phyloP scores from a whole-genome alignment of 2,888 invertebrate genomes.

The Aricia artaxerxes region DNA sequence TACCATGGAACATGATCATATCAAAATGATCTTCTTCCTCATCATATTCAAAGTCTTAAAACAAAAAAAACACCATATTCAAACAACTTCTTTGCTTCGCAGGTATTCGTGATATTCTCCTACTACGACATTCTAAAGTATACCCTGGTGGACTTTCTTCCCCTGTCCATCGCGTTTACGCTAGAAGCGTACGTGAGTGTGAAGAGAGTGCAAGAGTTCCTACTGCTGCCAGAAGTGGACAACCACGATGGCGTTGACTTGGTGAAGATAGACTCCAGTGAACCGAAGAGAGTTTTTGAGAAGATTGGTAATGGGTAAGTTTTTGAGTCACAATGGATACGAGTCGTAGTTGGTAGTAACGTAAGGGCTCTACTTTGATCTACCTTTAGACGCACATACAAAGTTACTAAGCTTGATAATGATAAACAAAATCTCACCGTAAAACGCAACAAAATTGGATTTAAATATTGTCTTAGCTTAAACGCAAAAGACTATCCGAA shows the following conservation, averaged over 20 bases:
- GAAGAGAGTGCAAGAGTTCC: conserved; percentile 84
- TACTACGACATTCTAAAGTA: conserved; percentile 90
- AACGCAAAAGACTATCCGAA: neutral
- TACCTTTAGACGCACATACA: too few species aligned
- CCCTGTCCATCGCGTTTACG: conserved; percentile 87
- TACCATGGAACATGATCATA: conserved; percentile 48
- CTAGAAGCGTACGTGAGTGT: conserved; percentile 89
- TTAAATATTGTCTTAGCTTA: too few species aligned
- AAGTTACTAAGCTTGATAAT: too few species aligned
- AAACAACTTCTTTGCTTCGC: neutral
- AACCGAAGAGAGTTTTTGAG: conserved; percentile 62
- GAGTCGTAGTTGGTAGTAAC: too few species aligned
- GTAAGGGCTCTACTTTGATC: too few species aligned
- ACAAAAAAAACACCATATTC: neutral
- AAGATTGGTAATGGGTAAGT: conserved; percentile 74
- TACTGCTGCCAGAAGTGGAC: conserved; percentile 69
- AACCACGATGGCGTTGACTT: conserved; percentile 65
- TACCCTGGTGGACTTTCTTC: conserved; percentile 89
- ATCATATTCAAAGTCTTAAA: neutral
- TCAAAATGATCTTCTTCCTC: too few species aligned
- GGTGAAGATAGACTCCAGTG: conserved; percentile 53
- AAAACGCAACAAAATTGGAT: too few species aligned
- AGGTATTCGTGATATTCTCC: conserved; percentile 87
- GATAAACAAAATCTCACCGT: too few species aligned
- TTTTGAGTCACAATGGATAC: neutral